phyloP scores from a whole-genome alignment of 2,888 invertebrate genomes.

The Noctua comes region DNA sequence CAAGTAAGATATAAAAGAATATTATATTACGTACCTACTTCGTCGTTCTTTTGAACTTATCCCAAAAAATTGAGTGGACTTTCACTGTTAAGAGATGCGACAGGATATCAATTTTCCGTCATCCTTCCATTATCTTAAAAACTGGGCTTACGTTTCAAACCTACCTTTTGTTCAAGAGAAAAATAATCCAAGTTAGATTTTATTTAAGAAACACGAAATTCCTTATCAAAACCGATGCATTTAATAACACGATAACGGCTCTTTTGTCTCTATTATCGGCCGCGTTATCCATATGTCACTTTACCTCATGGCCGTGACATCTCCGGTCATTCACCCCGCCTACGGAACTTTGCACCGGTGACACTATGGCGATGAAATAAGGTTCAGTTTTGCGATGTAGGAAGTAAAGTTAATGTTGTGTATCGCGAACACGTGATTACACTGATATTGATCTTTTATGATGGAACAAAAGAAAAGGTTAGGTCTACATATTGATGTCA shows the following conservation, averaged over 20 bases:
- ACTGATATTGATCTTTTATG: constrained; percentile 55
- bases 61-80: neutral
- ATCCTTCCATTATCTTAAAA: neutral
- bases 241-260: constrained; percentile 61
- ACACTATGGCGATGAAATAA: constrained; percentile 71
- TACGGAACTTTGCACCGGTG: constrained; percentile 79
- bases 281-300: constrained; percentile 72
- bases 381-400: constrained; percentile 64
- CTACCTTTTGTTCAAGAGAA: neutral
- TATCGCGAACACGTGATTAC: constrained; percentile 55
- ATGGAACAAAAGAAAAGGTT: constrained; percentile 50
- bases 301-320: constrained; percentile 83
- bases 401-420: constrained; percentile 45
- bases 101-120: constrained; percentile 8
- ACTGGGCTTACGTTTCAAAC: neutral
- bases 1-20: neutral
- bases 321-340: constrained; percentile 84
- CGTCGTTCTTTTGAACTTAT: constrained; percentile 1
- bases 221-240: constrained; percentile 45
- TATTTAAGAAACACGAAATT: constrained; percentile 9
- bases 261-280: constrained; percentile 70
- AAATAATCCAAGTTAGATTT: neutral
- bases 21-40: neutral
- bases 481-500: constrained; percentile 29
- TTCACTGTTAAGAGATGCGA: neutral